Percentiles rank a stretch among this genome's conserved stretches.
These are phyloP conservation scores for Pheosia tremula DNA, from an alignment of 2,888 invertebrate genomes.

Conservation along the genomic window DNA sequence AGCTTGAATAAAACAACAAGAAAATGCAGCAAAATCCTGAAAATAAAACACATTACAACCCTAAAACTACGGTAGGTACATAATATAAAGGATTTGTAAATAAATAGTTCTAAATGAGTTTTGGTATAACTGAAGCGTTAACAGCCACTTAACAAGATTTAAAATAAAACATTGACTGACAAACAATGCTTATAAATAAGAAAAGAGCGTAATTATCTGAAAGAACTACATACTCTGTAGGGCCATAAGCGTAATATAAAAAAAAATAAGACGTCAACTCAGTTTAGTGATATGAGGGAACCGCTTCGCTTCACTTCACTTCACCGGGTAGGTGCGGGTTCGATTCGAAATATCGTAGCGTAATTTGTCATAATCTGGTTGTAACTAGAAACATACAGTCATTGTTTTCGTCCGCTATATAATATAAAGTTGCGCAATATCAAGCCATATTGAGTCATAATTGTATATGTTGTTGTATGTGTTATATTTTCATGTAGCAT, in stretches of 20 bases:
- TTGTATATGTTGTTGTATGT: no score
- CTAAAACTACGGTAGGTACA: constrained; percentile 32
- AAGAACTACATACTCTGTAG: constrained; percentile 27
- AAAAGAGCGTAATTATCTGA: constrained; percentile 17
- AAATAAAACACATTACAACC: constrained; percentile 44
- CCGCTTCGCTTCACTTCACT: no score
- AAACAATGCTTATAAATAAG: constrained; percentile 24
- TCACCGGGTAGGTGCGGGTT: no score
- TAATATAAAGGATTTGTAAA: constrained; percentile 23
- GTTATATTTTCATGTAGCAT: neutral
- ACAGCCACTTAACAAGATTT: constrained; percentile 41
- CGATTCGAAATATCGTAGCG: no score
- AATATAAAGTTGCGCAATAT: no score
- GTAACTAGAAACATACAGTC: no score
- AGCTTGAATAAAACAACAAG: constrained; percentile 53
- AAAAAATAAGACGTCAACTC: neutral
- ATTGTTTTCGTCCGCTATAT: no score
- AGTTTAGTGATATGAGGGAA: neutral
- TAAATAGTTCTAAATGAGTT: constrained; percentile 27
- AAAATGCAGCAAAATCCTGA: constrained; percentile 55
- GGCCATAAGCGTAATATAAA: constrained; percentile 31
- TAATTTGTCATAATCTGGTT: no score
- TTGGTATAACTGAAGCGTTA: constrained; percentile 34
- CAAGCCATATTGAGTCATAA: no score
- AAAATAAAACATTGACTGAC: constrained; percentile 41